Base-by-base conservation (phyloP, 2,888 invertebrate genomes). In the Drosophila planitibia region DNA sequence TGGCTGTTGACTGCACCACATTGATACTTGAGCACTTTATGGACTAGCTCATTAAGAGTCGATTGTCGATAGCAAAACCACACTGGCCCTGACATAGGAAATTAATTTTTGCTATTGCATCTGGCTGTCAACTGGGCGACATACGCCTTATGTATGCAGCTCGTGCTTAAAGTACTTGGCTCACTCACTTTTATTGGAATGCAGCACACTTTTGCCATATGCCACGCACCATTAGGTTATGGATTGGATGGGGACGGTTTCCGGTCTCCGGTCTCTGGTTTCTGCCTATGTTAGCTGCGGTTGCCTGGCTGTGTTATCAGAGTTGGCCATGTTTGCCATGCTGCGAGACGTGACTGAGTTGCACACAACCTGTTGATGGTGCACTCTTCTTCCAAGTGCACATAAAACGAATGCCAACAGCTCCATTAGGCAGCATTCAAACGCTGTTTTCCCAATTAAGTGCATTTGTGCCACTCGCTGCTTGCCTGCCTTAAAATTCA, bases 131-230 rank as follows among this genome's bases (percentile, higher is more conserved):
- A n/a, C 25, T 39, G 16, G 32, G 12, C 37, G 49, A 44, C 55
- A 58, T 28, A 22, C 41, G 58, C 7, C 19, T 37, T 33, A 47
- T 49, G 57, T 53, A 62, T 63, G 49, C 69, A 54, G 32, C 32
- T 35, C 53, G 28, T 53, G 59, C 61, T 49, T 10, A 33, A 69
- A 83, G 82, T 74, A 67, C 41, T 70, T 72, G 59, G 28, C 63
- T 72, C 76, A 57, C 53, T 67, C 69, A 59, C 58, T 79, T 89
- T 89, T 79, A 91, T 89, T 91, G 70, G 66, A 86, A 91, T 91
- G 90, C 91, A 73, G 66, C 33, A 54, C 85, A 74, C 79, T 81
- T 67, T 73, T 70, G 72, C 79, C 82, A 81, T 84, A 89, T 86
- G 87, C 82, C 74, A 89, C 55, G 85, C 70, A 65, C 65, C 70